Evolutionary conservation across 2,888 invertebrate species (phyloP), one percentile per base, ranked within the genome.

Genomic region (Synanthedon andrenaeformis): DNA sequence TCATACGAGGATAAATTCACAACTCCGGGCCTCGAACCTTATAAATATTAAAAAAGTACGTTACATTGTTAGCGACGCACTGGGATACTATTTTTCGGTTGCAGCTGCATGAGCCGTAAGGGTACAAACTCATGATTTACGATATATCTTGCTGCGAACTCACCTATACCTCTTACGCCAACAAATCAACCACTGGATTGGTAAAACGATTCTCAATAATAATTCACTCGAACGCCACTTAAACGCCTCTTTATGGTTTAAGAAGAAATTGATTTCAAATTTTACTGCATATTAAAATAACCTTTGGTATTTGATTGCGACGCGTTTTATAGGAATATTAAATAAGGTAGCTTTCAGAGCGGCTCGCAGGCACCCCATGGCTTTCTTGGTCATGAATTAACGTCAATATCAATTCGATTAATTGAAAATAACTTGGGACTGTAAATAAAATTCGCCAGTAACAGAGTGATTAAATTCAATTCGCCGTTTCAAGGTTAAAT

Each of bases 251-350:
- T 83, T 82, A 82, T 73, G 67, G 70, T 75, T 72, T 61, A 62
- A 72, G 79, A 78, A 78, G 74, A 79, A 82, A 83, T 85, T 79
- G 79, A 85, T 83, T 84, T 79, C 66, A 76, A 79, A 79, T 82
- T 82, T 84, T 82, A 85, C 76, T 83, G 80, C 82, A 79, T 83
- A 83, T 84, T 84, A 82, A 82, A 82, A 74, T 82, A 82, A 80
- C 79, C 77, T 81, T 79, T 80, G 60, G 77, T 72, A 72, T 83
- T 76, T 73, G 76, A 80, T 79, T 72, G 74, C 74, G 72, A 66
- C 70, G 77, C 77, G 75, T 76, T 73, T 72, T 67, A 64, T 67
- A 68, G 63, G 55, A 62, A 66, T 67, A 63, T 70, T 67, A 58
- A 14, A 62, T 63, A 64, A 70, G 66, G 61, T 54, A 52, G 52